Conservation (phyloP, 2,888 invertebrate genomes). For the Xylocampa areola region DNA sequence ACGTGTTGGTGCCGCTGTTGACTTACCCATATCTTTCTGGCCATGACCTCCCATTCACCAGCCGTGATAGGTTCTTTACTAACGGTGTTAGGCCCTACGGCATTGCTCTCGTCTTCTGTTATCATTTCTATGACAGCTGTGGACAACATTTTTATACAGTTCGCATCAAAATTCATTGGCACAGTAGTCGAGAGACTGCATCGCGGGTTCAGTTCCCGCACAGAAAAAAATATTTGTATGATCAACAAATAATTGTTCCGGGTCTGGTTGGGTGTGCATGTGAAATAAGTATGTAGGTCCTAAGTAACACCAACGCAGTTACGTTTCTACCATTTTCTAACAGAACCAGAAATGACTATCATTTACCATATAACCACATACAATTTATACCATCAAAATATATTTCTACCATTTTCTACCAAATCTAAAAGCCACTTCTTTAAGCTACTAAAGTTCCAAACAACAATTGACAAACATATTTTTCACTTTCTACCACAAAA, state of each 20-base stretch:
- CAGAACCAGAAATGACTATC: neutral
- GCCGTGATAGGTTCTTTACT: slow-evolving; percentile 94
- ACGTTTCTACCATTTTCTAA: slow-evolving; percentile 2
- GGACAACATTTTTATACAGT: too few relatives aligned
- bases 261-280: too few relatives aligned
- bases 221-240: too few relatives aligned
- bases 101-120: slow-evolving; percentile 78
- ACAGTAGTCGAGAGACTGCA: too few relatives aligned
- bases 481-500: too few relatives aligned
- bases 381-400: neutral
- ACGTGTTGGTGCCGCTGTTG: too few relatives aligned
- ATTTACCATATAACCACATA: slow-evolving; percentile 5
- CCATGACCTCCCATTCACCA: slow-evolving; percentile 98
- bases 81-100: slow-evolving; percentile 90
- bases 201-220: too few relatives aligned
- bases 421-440: neutral
- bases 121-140: slow-evolving; percentile 83
- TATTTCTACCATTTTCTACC: slow-evolving; percentile 17
- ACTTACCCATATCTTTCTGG: slow-evolving; percentile 94
- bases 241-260: too few relatives aligned
- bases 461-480: too few relatives aligned
- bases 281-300: too few relatives aligned
- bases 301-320: neutral
- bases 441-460: too few relatives aligned
- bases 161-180: too few relatives aligned